A percentile compares a stretch with the other conserved stretches of the same genome.
Evolutionary conservation across 1,140 invertebrate genomes (phyloP).

Genomic region (Acyrthosiphon pisum): DNA sequence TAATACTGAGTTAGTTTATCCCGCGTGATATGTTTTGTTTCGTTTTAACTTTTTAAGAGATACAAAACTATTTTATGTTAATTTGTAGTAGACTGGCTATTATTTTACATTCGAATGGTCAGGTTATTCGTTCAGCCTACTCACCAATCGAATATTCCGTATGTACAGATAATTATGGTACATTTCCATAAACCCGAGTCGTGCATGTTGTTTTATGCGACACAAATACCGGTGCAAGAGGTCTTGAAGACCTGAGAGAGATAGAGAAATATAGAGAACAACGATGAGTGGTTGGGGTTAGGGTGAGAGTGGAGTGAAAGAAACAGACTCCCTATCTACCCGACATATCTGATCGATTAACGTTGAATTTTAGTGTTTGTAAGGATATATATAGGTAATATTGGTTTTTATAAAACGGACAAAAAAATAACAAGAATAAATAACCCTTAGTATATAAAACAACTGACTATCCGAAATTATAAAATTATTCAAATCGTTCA

Average conservation of each 20-base stretch:
- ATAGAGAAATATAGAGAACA: neutral
- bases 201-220: constrained; percentile 46
- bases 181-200: constrained; percentile 52
- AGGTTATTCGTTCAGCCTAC: constrained; percentile 49
- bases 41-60: constrained; percentile 25
- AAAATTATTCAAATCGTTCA: constrained; percentile 45
- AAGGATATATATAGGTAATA: neutral
- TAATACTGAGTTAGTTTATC: constrained; percentile 4
- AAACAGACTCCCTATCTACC: constrained; percentile 23
- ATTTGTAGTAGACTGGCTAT: constrained; percentile 49
- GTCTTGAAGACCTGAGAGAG: constrained; percentile 5
- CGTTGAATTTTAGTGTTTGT: constrained; percentile 9
- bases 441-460: neutral
- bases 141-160: constrained; percentile 47
- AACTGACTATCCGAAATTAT: neutral
- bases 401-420: constrained; percentile 12
- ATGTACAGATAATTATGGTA: constrained; percentile 43
- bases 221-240: constrained; percentile 16
- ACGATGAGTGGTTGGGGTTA: neutral
- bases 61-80: constrained; percentile 52
- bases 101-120: constrained; percentile 54
- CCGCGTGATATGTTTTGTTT: constrained; percentile 5
- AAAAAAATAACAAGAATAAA: constrained; percentile 7
- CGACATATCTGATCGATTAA: constrained; percentile 55
- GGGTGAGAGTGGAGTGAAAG: neutral